phyloP scores from a whole-genome alignment of 2,888 invertebrate species.

The Nemapogon koenigi region DNA sequence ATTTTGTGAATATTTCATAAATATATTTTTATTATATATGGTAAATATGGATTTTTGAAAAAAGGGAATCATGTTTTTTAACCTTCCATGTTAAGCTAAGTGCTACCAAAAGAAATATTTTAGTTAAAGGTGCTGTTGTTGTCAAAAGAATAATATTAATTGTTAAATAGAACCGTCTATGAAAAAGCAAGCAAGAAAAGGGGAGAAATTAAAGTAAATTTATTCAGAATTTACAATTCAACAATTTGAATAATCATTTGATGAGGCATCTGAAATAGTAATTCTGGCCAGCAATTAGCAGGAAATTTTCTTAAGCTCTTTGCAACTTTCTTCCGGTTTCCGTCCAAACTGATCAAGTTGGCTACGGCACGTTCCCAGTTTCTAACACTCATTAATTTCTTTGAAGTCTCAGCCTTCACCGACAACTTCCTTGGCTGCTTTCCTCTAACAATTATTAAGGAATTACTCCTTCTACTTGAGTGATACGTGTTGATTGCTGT shows the following conservation, averaged over 20 bases:
- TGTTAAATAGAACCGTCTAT: no score
- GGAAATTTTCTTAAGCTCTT: conserved; percentile 46
- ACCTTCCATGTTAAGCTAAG: no score
- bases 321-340: conserved; percentile 58
- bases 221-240: conserved; percentile 30
- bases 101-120: no score
- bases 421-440: conserved; percentile 43
- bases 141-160: no score
- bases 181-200: no score
- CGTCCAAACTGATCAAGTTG: conserved; percentile 60
- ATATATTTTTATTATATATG: no score
- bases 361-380: conserved; percentile 54
- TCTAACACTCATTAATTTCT: conserved; percentile 63
- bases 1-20: no score
- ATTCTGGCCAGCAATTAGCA: conserved; percentile 39
- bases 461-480: conserved; percentile 25
- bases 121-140: no score
- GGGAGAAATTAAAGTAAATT: conserved; percentile 23
- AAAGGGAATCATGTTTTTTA: no score
- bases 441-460: conserved; percentile 52
- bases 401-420: conserved; percentile 48
- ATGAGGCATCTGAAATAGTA: conserved; percentile 31
- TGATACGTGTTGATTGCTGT: conserved; percentile 5
- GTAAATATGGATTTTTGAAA: no score
- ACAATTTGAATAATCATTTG: conserved; percentile 26